Conservation (phyloP, 2,113 vertebrate species). For the Notiomystis cincta region DNA sequence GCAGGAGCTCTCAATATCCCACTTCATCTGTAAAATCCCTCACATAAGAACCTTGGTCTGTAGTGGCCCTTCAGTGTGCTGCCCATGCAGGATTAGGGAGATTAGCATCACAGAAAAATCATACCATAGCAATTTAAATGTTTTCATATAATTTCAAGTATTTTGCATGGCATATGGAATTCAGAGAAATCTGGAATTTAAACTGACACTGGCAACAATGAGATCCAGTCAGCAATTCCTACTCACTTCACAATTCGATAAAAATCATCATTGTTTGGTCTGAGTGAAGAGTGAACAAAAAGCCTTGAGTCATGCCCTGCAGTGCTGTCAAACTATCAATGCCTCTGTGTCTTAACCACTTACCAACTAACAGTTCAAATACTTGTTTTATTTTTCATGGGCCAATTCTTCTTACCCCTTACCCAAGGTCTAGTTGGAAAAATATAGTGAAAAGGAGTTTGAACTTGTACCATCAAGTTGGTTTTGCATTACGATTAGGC, state of each 20-base stretch:
- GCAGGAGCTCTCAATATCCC: neutral
- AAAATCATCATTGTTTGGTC: neutral
- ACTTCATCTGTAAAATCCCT: neutral
- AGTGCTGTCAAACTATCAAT: conserved; percentile 17
- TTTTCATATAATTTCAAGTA: neutral
- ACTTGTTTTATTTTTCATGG: neutral
- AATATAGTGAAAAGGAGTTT: neutral
- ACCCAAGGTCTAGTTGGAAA: neutral
- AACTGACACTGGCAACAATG: neutral
- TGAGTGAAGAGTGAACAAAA: neutral
- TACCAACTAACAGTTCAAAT: neutral
- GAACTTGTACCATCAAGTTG: neutral
- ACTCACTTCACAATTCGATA: neutral
- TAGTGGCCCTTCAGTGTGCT: neutral
- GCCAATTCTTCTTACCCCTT: neutral
- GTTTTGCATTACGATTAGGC: neutral
- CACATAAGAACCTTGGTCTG: neutral
- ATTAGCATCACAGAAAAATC: neutral
- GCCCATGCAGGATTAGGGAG: accelerated
- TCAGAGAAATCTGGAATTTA: neutral
- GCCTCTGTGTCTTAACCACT: neutral
- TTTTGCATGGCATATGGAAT: neutral
- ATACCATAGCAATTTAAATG: neutral
- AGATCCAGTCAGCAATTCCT: neutral
- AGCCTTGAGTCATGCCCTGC: conserved; percentile 8